Evolutionary conservation across 2,888 invertebrate species (phyloP), one percentile per base, ranked within the genome.

Genomic region (Lycaena phlaeas): DNA sequence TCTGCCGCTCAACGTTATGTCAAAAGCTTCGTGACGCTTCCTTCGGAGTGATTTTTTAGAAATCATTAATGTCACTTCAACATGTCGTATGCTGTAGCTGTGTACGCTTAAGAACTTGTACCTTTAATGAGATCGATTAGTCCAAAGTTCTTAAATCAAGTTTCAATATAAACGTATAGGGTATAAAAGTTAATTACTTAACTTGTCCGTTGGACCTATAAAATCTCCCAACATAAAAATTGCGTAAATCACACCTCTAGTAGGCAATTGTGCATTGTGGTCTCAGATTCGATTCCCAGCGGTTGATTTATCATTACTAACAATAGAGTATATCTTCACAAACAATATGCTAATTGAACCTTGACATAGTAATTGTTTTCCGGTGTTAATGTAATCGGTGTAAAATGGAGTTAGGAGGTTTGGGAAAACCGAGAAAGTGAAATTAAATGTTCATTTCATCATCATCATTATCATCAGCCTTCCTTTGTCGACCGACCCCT

Each of bases 191-290:
- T 11, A 18, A 34, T 34, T 34, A 34, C 34, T 34, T 18, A 34
- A 34, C 11, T 9, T 22, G 22, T 22, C 34, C 34, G 18, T 34
- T 22, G 22, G 34, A 34, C 34, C 34, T 18, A 34, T 34, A 34
- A 34, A 34, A 22, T 12, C 34, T 34, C 34, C 34, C 34, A 34
- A 34, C 34, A 43, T 38, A 40, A 41, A 31, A 41, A 42, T 54
- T 54, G 50, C 53, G 51, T 52, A 61, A 54, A 10, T 47, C 41
- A 22, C 34, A 34, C 34, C 34, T 53, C 48, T 22, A 34, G 34
- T 54, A 56, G 45, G 54, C 50, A 57, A 68, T 68, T 66, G 68
- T 64, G 43, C 59, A 68, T 68, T 68, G 68, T 68, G 51, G 47
- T 29, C 31, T 42, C 52, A 22, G 54, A 53, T 65, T 65, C 57